These are phyloP conservation scores for Procambarus virginalis DNA, from an alignment of 1,140 invertebrate species.

Conservation along the genomic window DNA sequence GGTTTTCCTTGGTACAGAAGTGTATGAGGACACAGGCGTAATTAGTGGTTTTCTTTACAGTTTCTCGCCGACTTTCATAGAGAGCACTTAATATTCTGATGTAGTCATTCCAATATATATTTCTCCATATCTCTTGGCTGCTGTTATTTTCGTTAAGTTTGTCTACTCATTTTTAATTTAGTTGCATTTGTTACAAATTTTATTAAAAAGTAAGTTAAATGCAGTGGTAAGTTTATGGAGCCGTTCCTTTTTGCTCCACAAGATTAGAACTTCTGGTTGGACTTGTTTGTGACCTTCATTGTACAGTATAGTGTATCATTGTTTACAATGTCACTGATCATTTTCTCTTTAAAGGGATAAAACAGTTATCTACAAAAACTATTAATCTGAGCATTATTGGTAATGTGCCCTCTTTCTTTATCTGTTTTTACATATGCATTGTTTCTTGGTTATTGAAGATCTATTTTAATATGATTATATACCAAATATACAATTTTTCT, in stretches of 20 bases:
- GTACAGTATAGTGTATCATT: too few relatives aligned
- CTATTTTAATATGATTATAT: constrained; percentile 16
- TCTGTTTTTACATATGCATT: background rate
- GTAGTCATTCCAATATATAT: constrained; percentile 5
- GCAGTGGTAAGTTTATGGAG: background rate
- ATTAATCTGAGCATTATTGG: background rate
- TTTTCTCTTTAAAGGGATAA: too few relatives aligned
- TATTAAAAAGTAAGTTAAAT: background rate
- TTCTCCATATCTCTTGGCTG: background rate
- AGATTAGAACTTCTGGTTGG: too few relatives aligned
- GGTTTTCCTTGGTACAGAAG: background rate
- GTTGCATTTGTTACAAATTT: background rate
- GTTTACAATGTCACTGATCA: too few relatives aligned
- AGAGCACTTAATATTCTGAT: background rate
- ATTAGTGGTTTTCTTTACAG: background rate
- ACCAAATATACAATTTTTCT: constrained; percentile 8
- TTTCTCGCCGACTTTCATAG: background rate
- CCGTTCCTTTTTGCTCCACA: too few relatives aligned
- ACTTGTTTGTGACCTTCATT: too few relatives aligned
- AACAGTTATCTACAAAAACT: too few relatives aligned
- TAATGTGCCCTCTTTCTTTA: background rate
- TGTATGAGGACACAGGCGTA: background rate
- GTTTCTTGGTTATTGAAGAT: constrained; percentile 1
- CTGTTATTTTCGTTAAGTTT: background rate
- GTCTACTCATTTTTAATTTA: background rate